A percentile compares a stretch with the other conserved stretches of the same genome.
These are phyloP conservation scores for Popillia japonica DNA, from an alignment of 1,140 invertebrate genomes.

Conservation along the genomic window DNA sequence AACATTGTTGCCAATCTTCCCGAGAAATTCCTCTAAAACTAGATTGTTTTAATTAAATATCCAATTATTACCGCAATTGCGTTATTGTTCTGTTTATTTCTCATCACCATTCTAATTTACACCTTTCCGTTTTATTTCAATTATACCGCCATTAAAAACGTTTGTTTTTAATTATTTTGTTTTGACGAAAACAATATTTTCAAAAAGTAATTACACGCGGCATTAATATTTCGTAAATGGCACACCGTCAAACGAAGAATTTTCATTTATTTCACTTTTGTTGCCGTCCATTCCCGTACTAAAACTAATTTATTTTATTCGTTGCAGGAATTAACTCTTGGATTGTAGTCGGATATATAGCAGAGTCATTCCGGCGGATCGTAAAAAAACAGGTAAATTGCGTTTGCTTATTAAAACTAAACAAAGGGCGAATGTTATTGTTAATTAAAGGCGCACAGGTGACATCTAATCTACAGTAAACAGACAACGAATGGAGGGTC, in stretches of 20 bases:
- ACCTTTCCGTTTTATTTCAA: background rate
- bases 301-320: conserved; percentile 32
- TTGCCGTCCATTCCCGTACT: conserved; percentile 25
- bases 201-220: background rate
- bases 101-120: background rate
- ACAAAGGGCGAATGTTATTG: conserved; percentile 30
- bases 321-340: conserved; percentile 32
- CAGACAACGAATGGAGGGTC: conserved; percentile 25
- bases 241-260: background rate
- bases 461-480: conserved; percentile 31
- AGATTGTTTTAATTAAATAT: too few relatives aligned
- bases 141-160: background rate
- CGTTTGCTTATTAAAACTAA: conserved; percentile 33
- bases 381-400: conserved; percentile 31
- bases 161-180: background rate
- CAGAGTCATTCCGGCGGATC: conserved; percentile 23
- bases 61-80: too few relatives aligned
- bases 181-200: conserved; percentile 3
- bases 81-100: background rate
- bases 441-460: conserved; percentile 22
- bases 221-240: conserved; percentile 28
- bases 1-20: too few relatives aligned
- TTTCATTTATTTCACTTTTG: conserved; percentile 29
- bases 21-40: too few relatives aligned
- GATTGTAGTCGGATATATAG: conserved; percentile 23